phyloP scores from a whole-genome alignment of 1,140 invertebrate genomes.

The Scaptodrosophila lebanonensis region DNA sequence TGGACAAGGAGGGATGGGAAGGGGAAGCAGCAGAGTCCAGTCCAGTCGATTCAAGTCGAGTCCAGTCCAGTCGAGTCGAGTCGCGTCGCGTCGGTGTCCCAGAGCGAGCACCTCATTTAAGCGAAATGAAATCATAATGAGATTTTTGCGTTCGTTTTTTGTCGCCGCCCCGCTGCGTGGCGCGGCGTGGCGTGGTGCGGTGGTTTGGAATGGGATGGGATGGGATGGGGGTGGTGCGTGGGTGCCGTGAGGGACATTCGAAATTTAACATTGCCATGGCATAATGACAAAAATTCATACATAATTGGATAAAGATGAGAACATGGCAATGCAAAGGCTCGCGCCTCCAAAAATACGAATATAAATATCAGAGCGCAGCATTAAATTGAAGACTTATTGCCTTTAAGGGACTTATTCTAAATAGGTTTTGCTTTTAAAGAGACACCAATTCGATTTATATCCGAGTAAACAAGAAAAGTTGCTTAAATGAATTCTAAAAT shows the following conservation, averaged over 20 bases:
- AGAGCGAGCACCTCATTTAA: conserved; percentile 68
- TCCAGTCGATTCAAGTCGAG: conserved; percentile 11
- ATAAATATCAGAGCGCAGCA: neutral
- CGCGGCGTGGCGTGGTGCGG: neutral
- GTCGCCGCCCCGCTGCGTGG: conserved; percentile 26
- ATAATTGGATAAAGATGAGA: conserved; percentile 74
- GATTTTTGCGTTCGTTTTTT: conserved; percentile 72
- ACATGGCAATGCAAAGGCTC: conserved; percentile 41
- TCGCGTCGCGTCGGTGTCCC: conserved; percentile 38
- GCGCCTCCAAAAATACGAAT: neutral
- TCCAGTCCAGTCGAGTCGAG: conserved; percentile 9
- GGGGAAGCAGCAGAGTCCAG: neutral
- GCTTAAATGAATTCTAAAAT: too few species aligned
- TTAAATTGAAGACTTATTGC: too few species aligned
- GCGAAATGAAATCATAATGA: conserved; percentile 77
- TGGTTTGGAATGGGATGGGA: neutral
- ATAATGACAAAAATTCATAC: conserved; percentile 75
- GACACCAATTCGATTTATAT: too few species aligned
- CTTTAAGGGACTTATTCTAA: too few species aligned
- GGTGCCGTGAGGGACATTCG: conserved; percentile 2
- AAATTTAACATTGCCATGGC: conserved; percentile 48
- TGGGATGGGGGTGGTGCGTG: conserved; percentile 11
- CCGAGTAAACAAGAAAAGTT: too few species aligned
- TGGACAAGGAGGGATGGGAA: conserved; percentile 29
- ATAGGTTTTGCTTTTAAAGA: too few species aligned